Base-by-base conservation (phyloP, 2,113 vertebrate species). In the Coptodon rendalli region DNA sequence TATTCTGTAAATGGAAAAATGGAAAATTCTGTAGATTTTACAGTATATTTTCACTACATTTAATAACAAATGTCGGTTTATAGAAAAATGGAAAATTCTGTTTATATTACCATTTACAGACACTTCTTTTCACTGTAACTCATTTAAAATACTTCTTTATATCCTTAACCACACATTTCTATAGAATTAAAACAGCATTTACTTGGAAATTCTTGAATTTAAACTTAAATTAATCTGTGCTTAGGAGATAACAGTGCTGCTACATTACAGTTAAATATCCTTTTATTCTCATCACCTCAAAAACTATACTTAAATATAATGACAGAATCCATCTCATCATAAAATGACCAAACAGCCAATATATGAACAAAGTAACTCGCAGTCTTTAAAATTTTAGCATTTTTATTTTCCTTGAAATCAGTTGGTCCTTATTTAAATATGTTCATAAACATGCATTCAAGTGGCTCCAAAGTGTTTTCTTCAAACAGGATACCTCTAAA, bases 351-450 rank as follows among this genome's bases (percentile, higher is more conserved):
- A 9, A 59, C 56, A 9, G 56, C 56, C 24, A 29, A 59, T 29
- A 29, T 59, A 29, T 59, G 24, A 59, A 59, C 13, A 59, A 9
- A 0, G 0, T 59, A 59, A 59, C 56, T 16, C 3, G 13, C 7
- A 16, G 29, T 59, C 24, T 29, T 59, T 57, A 57, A 29, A 29
- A 29, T 57, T 8, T 59, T 59, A 16, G 24, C 24, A 29, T 1
- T 57, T 57, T 27, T 57, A 57, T 59, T 14, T 59, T 29, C 27
- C 56, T 59, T 59, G 56, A 59, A 59, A 29, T 59, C 56, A 16
- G 27, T 29, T 29, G 27, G 9, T 52, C 19, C 17, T 10, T 8
- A 52, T 52, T 22, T 3, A 59, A 59, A 59, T 16, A 3, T 59
- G 24, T 59, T 16, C 56, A 59, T 1, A 29, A 29, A 59, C 24